Base-by-base conservation (phyloP, 2,797 vertebrate genomes). In the Crotalus adamanteus region DNA sequence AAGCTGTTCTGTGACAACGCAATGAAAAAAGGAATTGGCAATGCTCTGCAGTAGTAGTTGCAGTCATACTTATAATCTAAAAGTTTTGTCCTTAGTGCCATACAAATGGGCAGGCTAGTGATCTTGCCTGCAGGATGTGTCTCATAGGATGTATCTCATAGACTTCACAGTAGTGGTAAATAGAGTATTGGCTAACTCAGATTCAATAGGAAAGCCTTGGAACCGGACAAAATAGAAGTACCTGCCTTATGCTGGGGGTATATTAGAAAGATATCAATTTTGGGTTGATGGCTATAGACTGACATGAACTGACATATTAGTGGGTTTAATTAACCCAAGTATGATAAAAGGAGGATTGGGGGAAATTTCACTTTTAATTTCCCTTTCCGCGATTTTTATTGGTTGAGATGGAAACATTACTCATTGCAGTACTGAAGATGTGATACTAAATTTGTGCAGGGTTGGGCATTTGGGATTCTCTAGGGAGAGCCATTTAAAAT, bases 361-460 rank as follows among this genome's bases (percentile, higher is more conserved):
- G 60, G 55, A 56, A 7, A 42, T 14, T 31, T 92, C 31, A 25
- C 5, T 88, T 59, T 61, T 61, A 47, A 28, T 47, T 16, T 25
- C 60, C 20, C 53, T 42, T n/a, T 5, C 12, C 28, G 20, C 1
- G 2, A 7, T 56, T 83, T 93, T 56, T n/a, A 83, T 88, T 55
- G 51, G 6, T 56, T 42, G 57, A 83, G 57, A 88, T 88, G 90
- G 87, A 63, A 91, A 51, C 47, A 78, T 73, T 91, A 26, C 47
- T 93, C 83, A 88, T 85, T 93, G 57, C 51, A 47, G 14, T 88
- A 93, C 16, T 83, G 65, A 88, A 73, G 86, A 47, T 20, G 12
- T 3, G 20, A 53, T 88, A 63, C 55, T 91, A 8, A 69, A 78
- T 57, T 42, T 85, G 56, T 26, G 63, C 56, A 90, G 69, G 25